phyloP scores from a whole-genome alignment of 2,888 invertebrate species.

The Leptogaster cylindrica region DNA sequence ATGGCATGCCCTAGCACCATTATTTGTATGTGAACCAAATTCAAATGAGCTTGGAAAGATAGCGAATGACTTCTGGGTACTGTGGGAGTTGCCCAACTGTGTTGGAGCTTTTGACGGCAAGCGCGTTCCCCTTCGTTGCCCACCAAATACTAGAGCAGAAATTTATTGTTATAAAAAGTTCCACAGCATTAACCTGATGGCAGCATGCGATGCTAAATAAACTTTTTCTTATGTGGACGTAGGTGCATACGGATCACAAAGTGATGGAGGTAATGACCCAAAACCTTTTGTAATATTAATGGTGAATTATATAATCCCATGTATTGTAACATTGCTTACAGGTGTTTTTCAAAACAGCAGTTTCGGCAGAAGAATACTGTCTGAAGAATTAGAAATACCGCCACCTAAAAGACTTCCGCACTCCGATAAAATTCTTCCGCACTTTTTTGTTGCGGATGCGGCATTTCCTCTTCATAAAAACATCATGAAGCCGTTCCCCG shows the following conservation, averaged over 20 bases:
- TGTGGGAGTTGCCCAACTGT: slow-evolving; percentile 50
- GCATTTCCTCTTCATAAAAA: slow-evolving; percentile 42
- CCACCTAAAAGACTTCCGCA: slow-evolving; percentile 13
- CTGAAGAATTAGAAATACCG: slow-evolving; percentile 6
- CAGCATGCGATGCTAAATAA: slow-evolving; percentile 10
- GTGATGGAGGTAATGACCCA: slow-evolving; percentile 3
- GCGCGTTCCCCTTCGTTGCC: background rate
- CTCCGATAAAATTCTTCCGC: background rate
- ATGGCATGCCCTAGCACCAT: background rate
- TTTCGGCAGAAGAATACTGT: slow-evolving; percentile 31
- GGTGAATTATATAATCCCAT: background rate
- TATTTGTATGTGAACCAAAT: slow-evolving; percentile 2
- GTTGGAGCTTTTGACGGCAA: slow-evolving; percentile 42
- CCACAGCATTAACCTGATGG: slow-evolving; percentile 7
- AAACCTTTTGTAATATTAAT: background rate
- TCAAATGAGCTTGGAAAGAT: background rate
- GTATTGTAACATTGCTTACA: slow-evolving; percentile 3
- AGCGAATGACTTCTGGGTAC: slow-evolving; percentile 44
- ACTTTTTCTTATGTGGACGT: slow-evolving; percentile 4
- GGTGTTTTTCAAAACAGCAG: slow-evolving; percentile 26
- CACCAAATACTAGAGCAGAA: background rate
- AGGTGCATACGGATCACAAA: background rate
- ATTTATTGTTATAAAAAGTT: slow-evolving; percentile 15
- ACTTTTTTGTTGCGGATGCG: slow-evolving; percentile 44
- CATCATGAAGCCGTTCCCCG: slow-evolving; percentile 45